These are phyloP conservation scores for Ormyrus pomaceus DNA, from an alignment of 2,888 invertebrate species.

Conservation along the genomic window DNA sequence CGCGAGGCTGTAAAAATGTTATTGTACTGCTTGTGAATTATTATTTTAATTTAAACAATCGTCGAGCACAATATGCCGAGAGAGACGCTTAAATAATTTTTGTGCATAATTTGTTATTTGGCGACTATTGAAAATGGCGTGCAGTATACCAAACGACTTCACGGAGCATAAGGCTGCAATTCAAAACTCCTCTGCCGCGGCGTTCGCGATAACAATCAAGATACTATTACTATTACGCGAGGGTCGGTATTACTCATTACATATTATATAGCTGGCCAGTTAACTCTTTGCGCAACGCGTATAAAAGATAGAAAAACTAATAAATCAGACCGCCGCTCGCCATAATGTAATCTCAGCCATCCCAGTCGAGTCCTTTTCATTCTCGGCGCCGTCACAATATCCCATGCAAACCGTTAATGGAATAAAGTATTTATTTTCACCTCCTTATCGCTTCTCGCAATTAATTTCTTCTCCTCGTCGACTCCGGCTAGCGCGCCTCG, in stretches of 20 bases:
- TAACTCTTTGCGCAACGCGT: conserved; percentile 10
- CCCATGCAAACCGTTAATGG: conserved; percentile 25
- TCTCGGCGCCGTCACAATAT: no score
- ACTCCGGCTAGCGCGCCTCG: no score
- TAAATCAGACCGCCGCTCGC: conserved; percentile 12
- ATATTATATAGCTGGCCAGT: not conserved
- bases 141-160: no score
- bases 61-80: no score
- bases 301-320: conserved; percentile 4
- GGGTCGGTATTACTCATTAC: not conserved
- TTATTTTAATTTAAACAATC: no score
- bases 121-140: no score
- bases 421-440: conserved; percentile 36
- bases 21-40: no score
- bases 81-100: no score
- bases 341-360: conserved; percentile 26
- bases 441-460: conserved; percentile 31
- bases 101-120: no score
- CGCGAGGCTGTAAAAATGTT: no score
- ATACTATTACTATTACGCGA: conserved; percentile 16
- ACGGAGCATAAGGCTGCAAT: no score
- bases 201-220: conserved; percentile 26
- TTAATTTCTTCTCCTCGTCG: conserved; percentile 1
- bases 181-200: conserved; percentile 6
- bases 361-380: no score